These are phyloP conservation scores for Carlito syrichta DNA, from an alignment of 2,113 vertebrate genomes.

Conservation along the genomic window DNA sequence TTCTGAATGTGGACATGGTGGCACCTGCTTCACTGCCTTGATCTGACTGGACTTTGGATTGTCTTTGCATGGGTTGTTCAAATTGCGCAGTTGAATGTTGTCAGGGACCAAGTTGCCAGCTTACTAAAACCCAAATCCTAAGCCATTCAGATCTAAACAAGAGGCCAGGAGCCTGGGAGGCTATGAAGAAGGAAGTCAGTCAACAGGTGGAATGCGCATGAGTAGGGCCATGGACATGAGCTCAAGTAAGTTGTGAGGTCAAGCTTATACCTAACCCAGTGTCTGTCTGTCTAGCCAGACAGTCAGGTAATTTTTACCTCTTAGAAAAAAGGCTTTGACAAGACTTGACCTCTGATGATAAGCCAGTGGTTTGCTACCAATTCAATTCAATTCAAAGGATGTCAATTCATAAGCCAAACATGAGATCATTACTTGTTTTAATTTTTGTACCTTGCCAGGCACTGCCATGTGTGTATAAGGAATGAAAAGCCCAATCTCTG, in stretches of 20 bases:
- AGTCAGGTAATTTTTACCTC: background rate
- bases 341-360: background rate
- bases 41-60: background rate
- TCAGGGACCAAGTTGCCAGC: background rate
- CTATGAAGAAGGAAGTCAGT: background rate
- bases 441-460: background rate
- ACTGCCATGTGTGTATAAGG: background rate
- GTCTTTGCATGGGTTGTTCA: background rate
- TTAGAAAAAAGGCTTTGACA: background rate
- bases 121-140: background rate
- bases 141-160: background rate
- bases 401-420: slow-evolving; percentile 9
- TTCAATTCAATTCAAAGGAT: background rate
- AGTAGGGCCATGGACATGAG: background rate
- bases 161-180: background rate
- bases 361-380: background rate
- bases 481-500: background rate
- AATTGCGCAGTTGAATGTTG: background rate
- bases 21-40: background rate
- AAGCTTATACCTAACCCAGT: background rate
- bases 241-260: background rate
- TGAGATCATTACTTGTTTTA: background rate
- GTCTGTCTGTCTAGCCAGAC: background rate
- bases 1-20: background rate
- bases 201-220: background rate